phyloP scores from a whole-genome alignment of 1,140 invertebrate genomes.

The Acyrthosiphon pisum region DNA sequence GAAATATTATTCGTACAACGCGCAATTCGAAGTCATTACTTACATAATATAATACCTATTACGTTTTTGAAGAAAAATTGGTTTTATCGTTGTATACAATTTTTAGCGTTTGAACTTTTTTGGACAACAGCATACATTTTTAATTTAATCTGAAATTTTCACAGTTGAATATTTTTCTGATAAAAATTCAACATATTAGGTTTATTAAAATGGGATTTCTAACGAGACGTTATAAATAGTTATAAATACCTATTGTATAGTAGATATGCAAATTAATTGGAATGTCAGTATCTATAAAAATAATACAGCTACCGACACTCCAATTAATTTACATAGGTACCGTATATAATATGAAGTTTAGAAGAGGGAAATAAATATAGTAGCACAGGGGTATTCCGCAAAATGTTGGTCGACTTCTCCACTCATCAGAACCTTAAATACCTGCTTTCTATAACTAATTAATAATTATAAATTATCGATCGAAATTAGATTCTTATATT shows the following conservation, averaged over 20 bases:
- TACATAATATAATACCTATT: background rate
- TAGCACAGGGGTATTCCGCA: background rate
- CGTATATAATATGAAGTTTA: background rate
- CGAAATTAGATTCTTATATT: background rate
- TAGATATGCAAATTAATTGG: no score
- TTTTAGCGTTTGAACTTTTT: background rate
- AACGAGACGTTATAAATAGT: background rate
- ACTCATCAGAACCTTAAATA: background rate
- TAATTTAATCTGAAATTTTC: background rate
- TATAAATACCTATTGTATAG: background rate
- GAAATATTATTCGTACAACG: background rate
- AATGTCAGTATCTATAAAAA: no score
- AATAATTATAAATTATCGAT: background rate
- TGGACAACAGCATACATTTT: background rate
- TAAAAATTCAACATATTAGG: background rate
- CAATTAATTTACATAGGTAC: no score
- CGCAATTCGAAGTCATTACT: background rate
- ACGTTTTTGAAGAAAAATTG: background rate
- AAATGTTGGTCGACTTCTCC: background rate
- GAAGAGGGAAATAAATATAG: background rate
- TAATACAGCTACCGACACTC: no score
- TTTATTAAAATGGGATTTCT: background rate
- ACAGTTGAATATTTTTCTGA: background rate
- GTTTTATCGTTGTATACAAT: background rate
- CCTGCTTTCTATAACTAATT: background rate